Conservation (phyloP, 2,113 vertebrate species). For the Peromyscus polionotus region DNA sequence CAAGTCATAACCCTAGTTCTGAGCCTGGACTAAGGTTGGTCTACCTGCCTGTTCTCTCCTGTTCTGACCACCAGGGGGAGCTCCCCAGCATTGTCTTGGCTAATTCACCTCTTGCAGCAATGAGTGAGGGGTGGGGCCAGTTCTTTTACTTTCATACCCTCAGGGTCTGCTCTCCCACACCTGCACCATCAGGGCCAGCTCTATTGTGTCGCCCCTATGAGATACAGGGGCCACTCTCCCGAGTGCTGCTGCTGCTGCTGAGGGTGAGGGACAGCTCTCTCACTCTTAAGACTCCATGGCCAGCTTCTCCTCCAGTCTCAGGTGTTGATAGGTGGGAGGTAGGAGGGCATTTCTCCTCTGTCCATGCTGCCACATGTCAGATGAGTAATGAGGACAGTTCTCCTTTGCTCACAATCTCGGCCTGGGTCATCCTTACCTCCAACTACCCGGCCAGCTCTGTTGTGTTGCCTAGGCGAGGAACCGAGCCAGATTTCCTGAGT, state of each 20-base stretch:
- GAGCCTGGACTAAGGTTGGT: neutral
- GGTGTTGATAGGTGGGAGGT: neutral
- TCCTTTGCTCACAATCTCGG: too few species aligned
- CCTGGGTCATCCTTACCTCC: too few species aligned
- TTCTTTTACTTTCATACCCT: neutral
- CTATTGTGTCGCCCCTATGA: neutral
- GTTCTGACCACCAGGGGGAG: neutral
- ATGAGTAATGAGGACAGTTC: neutral
- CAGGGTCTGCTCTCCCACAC: neutral
- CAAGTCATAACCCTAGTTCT: neutral
- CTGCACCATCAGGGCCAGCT: neutral
- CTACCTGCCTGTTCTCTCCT: neutral
- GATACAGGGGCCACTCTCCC: neutral
- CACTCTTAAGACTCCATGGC: neutral
- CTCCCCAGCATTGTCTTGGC: neutral
- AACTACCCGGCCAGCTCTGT: too few species aligned
- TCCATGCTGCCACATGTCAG: neutral
- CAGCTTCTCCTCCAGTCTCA: neutral
- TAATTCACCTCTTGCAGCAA: neutral
- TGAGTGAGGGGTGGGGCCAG: neutral
- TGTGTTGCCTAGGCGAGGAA: too few species aligned
- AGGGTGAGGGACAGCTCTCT: neutral
- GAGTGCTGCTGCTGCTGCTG: fast-evolving
- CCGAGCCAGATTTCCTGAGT: too few species aligned
- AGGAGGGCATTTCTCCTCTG: neutral